Percentiles rank a stretch among this genome's conserved stretches.
Evolutionary conservation across 2,113 vertebrate species (phyloP).

Genomic region (Clinocottus analis): DNA sequence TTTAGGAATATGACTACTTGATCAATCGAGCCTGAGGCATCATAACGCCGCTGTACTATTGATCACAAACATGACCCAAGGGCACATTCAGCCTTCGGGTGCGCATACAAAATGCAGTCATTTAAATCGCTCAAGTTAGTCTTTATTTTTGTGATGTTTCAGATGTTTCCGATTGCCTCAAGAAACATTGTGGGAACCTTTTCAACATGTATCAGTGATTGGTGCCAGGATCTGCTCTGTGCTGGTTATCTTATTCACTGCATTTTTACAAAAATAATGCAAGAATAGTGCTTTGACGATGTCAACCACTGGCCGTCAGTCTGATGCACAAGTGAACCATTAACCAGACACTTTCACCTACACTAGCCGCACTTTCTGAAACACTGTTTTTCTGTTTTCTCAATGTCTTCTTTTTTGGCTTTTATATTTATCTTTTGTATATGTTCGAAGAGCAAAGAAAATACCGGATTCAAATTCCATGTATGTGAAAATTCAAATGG

Average conservation of each 20-base stretch:
- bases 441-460: too few species aligned
- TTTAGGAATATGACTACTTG: conserved; percentile 53
- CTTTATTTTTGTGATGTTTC: conserved; percentile 42
- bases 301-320: too few species aligned
- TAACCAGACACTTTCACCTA: too few species aligned
- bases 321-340: too few species aligned
- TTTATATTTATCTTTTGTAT: too few species aligned
- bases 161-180: conserved; percentile 6
- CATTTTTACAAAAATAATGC: conserved; percentile 23
- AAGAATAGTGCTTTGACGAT: conserved; percentile 24
- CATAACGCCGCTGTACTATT: conserved; percentile 57
- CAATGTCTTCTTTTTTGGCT: too few species aligned
- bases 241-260: conserved; percentile 11
- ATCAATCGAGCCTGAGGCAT: conserved; percentile 63
- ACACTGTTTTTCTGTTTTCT: too few species aligned
- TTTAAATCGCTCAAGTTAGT: conserved; percentile 47
- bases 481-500: too few species aligned
- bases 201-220: conserved; percentile 30
- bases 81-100: conserved; percentile 48
- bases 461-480: too few species aligned
- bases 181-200: conserved; percentile 40
- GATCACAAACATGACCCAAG: conserved; percentile 61
- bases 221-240: conserved; percentile 33
- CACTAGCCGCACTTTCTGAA: too few species aligned
- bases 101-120: conserved; percentile 50